Percentiles rank a stretch among this genome's conserved stretches.
phyloP scores from a whole-genome alignment of 2,888 invertebrate genomes.

The Orthonevra nobilis region DNA sequence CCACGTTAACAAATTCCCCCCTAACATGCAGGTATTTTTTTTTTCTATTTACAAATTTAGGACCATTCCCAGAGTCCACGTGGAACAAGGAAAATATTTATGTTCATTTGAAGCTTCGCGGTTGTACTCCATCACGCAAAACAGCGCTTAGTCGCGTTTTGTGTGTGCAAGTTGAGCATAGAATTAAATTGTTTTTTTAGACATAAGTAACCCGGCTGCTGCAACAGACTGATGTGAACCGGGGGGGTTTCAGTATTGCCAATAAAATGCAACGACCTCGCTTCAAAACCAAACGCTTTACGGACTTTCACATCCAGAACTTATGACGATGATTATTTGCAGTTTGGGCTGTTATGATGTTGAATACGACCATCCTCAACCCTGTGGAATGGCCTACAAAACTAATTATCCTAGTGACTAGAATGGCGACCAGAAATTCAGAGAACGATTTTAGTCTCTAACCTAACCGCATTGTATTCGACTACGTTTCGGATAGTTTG shows the following conservation, averaged over 20 bases:
- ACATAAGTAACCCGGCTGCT: conserved; percentile 28
- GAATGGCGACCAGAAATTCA: background rate
- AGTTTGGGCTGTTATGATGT: background rate
- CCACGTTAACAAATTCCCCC: too few species aligned
- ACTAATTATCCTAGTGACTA: conserved; percentile 9
- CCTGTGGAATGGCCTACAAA: conserved; percentile 1
- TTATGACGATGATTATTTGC: conserved; percentile 18
- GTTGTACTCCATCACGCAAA: conserved; percentile 25
- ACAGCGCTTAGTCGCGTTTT: conserved; percentile 20
- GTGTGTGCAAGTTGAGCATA: background rate
- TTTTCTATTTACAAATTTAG: too few species aligned
- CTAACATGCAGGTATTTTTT: too few species aligned
- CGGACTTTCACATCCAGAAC: conserved; percentile 30
- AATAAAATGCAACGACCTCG: too few species aligned
- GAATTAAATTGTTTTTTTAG: conserved; percentile 24
- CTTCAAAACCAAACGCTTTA: conserved; percentile 29
- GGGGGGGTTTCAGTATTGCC: too few species aligned
- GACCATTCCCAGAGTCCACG: too few species aligned
- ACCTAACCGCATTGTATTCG: conserved; percentile 20
- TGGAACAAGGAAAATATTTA: conserved; percentile 15
- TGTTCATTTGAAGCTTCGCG: background rate
- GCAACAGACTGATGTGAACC: too few species aligned
- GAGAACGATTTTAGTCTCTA: conserved; percentile 13
- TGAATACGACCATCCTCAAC: background rate
- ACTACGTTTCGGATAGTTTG: too few species aligned